Conservation (phyloP, 2,113 vertebrate species). For the Chitala chitala region DNA sequence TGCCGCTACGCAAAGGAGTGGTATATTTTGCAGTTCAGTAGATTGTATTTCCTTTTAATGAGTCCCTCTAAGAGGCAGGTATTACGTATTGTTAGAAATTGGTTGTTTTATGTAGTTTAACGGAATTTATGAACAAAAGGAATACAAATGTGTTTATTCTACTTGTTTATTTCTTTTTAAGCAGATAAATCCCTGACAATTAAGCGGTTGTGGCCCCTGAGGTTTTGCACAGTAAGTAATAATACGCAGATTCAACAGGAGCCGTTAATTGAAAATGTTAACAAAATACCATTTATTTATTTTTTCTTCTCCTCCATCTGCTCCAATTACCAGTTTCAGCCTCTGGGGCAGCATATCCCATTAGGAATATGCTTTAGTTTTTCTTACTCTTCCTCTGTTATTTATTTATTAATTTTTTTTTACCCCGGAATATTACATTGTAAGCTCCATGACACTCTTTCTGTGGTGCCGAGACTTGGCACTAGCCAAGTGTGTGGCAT, state of each 20-base stretch:
- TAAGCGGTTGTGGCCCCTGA: constrained; percentile 17
- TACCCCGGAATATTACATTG: not conserved
- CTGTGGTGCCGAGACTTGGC: no score
- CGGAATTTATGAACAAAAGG: not conserved
- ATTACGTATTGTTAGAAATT: not conserved
- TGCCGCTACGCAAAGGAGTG: not conserved
- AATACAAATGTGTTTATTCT: not conserved
- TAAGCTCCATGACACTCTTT: not conserved
- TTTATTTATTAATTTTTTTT: not conserved
- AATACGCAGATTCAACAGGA: constrained; percentile 11
- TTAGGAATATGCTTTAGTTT: constrained; percentile 7
- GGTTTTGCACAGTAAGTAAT: constrained; percentile 23
- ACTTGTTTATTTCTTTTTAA: constrained; percentile 16
- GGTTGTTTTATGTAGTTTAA: not conserved
- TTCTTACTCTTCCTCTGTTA: not conserved
- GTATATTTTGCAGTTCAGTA: not conserved
- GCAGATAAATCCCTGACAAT: constrained; percentile 21
- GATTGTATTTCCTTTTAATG: not conserved
- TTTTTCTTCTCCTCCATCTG: constrained; percentile 16
- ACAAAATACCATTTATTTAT: constrained; percentile 15
- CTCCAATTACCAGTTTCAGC: constrained; percentile 10
- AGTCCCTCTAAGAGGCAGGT: not conserved
- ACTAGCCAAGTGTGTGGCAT: not conserved
- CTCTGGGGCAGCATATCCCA: constrained; percentile 10
- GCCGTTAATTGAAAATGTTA: constrained; percentile 24